These are phyloP conservation scores for Thecocarcelia acutangulata DNA, from an alignment of 2,888 invertebrate genomes.

Conservation along the genomic window DNA sequence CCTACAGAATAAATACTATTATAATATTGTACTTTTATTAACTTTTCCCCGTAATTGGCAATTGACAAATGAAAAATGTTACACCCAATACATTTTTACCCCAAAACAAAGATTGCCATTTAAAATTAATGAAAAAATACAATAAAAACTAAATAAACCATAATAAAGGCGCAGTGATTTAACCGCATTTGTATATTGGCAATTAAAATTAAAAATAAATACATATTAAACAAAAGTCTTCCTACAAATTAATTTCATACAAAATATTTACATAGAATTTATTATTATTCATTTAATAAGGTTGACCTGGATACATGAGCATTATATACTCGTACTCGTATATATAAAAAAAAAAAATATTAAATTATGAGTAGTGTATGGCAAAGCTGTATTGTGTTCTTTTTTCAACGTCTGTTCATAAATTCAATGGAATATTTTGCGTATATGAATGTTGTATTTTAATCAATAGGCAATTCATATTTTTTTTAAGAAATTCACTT, in stretches of 20 bases:
- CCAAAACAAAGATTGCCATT: background rate
- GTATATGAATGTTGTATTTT: no score
- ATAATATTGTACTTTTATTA: no score
- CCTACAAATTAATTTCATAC: conserved; percentile 1
- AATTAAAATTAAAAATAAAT: conserved; percentile 36
- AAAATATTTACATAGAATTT: background rate
- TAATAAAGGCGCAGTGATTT: conserved; percentile 38
- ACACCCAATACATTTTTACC: conserved; percentile 2
- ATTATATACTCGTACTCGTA: background rate
- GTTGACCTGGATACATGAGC: conserved; percentile 19
- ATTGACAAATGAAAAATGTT: no score
- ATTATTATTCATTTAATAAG: background rate
- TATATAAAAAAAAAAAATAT: no score
- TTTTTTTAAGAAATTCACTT: no score
- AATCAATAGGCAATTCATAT: no score
- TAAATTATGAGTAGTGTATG: no score
- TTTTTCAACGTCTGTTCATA: no score
- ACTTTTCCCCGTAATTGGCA: no score
- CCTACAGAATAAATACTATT: no score
- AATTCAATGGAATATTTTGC: no score
- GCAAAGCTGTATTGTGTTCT: no score
- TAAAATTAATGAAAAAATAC: conserved; percentile 7
- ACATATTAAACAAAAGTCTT: background rate
- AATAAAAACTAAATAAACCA: conserved; percentile 49
- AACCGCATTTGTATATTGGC: conserved; percentile 45